Evolutionary conservation across 2,888 invertebrate genomes (phyloP).

Genomic region (Busseola fusca): DNA sequence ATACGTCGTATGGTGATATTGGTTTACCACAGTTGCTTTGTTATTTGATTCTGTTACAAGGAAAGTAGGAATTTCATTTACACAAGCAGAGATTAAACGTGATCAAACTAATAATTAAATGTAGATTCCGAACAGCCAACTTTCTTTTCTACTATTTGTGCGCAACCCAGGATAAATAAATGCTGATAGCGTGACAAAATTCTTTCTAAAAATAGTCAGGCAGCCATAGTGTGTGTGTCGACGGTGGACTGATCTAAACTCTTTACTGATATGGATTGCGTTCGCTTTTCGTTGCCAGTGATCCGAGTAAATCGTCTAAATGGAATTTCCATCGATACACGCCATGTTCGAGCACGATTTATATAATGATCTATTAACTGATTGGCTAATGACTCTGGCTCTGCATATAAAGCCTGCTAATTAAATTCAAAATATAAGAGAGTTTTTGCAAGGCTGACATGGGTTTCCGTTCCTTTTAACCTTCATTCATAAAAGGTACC

Average conservation of each 20-base stretch:
- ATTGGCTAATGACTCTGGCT: no score
- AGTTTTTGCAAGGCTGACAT: no score
- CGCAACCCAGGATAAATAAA: background rate
- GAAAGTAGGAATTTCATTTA: background rate
- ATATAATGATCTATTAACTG: no score
- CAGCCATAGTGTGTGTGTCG: conserved; percentile 42
- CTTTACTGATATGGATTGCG: conserved; percentile 58
- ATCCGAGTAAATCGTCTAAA: conserved; percentile 67
- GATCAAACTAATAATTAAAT: no score
- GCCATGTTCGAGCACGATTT: no score
- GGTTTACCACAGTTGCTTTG: background rate
- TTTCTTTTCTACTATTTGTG: background rate
- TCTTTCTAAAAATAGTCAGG: background rate
- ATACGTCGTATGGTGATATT: background rate
- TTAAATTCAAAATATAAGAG: background rate
- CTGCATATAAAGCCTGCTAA: no score
- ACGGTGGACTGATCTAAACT: conserved; percentile 55
- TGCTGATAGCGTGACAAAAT: conserved; percentile 9
- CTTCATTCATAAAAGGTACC: background rate
- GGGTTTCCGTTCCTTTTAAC: background rate
- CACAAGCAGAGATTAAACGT: background rate
- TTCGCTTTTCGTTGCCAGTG: conserved; percentile 60
- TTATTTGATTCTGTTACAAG: background rate
- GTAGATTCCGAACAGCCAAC: background rate
- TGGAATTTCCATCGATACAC: conserved; percentile 64